Percentiles rank a stretch among this genome's conserved stretches.
These are phyloP conservation scores for Calonectris borealis DNA, from an alignment of 2,113 vertebrate genomes.

Conservation along the genomic window DNA sequence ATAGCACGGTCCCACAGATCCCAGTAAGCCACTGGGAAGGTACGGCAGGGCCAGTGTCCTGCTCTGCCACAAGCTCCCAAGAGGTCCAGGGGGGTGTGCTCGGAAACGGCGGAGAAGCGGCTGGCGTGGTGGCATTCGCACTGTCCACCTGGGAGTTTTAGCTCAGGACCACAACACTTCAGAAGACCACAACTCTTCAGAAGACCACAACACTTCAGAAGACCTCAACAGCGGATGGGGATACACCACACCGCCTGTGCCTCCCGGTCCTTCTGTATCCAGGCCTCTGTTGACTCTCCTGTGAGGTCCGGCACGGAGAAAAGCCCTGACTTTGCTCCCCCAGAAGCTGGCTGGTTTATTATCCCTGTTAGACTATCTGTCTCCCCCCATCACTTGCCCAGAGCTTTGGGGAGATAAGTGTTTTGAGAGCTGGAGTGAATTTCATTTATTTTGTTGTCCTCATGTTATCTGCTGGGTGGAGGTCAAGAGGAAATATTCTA, in stretches of 20 bases:
- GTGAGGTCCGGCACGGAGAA: neutral
- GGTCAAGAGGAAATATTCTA: neutral
- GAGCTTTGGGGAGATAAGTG: neutral
- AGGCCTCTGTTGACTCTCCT: neutral
- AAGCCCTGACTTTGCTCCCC: neutral
- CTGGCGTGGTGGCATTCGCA: neutral
- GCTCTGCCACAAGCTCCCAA: neutral
- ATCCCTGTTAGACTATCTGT: no score
- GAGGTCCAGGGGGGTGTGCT: neutral
- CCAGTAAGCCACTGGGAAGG: neutral
- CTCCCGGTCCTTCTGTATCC: neutral
- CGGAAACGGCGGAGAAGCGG: neutral
- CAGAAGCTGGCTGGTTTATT: neutral
- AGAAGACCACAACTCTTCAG: neutral
- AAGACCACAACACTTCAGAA: neutral
- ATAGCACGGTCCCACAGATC: neutral
- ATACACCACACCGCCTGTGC: fast-evolving
- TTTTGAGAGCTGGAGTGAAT: neutral
- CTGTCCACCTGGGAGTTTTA: neutral
- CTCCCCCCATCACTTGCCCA: neutral
- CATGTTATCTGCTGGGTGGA: neutral
- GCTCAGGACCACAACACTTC: neutral
- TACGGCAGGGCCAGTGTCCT: no score
- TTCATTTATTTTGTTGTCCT: neutral
- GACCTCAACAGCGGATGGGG: neutral